Evolutionary conservation across 2,888 invertebrate species (phyloP), one percentile per base, ranked within the genome.

Genomic region (Dascillus cervinus): DNA sequence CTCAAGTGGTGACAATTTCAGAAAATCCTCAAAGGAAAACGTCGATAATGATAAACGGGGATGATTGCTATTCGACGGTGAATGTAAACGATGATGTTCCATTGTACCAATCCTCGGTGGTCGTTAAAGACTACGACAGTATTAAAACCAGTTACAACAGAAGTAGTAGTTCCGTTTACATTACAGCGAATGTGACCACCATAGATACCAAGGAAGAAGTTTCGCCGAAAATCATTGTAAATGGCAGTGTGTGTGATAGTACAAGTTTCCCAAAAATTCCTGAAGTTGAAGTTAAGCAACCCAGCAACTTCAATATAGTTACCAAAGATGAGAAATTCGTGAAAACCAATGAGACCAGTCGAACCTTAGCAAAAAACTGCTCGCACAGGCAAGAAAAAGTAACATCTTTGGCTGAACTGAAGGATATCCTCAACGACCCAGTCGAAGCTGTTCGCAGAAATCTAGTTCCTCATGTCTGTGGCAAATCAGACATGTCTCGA

Each of bases 401-500:
- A 5, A 10, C 26, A 10, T 8, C 24, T 27, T 15, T 26, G 14
- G 37, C 39, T 30, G 32, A 36, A 15, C 33, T 34, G 11, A 39
- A 32, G 11, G 17, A 27, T 13, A 70, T 80, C 40, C 55, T 82
- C 21, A 69, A 70, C 43, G 79, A 84, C 63, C 84, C 84, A 1
- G 83, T 84, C 4, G 82, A 83, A 70, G 84, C 84, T 9, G 79
- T 83, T 3, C 73, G 73, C 52, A 69, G 78, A 46, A 82, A 84
- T 61, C 66, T 83, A 41, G 77, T 84, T 51, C 83, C 84, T 23
- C 83, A 83, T 56, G 79, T 84, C 29, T 84, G 84, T 62, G 83
- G 83, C 13, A 77, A 77, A 60, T 55, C 64, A 47, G 66, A 67
- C 40, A 48, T 53, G 61, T 65, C 55, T 52, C 63, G 67, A 62